Percentiles rank a stretch among this genome's conserved stretches.
phyloP scores from a whole-genome alignment of 2,797 vertebrate species.

The Peromyscus nudipes region DNA sequence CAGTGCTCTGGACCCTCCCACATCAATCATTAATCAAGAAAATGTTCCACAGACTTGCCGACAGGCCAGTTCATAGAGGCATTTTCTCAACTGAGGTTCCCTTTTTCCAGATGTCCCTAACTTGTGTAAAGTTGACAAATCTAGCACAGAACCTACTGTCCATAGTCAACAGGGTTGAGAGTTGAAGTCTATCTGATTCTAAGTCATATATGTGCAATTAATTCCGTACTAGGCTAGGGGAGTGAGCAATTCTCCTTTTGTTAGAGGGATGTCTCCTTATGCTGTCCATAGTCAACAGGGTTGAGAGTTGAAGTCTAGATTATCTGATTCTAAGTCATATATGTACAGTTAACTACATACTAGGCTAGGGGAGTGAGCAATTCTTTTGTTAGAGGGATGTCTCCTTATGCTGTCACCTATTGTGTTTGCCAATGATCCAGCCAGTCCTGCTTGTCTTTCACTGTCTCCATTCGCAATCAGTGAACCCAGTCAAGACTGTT shows the following conservation, averaged over 20 bases:
- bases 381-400: background rate
- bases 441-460: background rate
- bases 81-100: background rate
- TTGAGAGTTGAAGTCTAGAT: background rate
- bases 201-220: background rate
- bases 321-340: slow-evolving; percentile 12
- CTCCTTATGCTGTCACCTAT: slow-evolving; percentile 34
- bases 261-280: slow-evolving; percentile 42
- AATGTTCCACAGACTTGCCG: background rate
- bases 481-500: slow-evolving; percentile 53
- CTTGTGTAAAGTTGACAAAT: background rate
- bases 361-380: slow-evolving; percentile 21
- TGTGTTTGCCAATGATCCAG: background rate
- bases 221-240: background rate
- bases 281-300: background rate
- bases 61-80: background rate
- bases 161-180: background rate
- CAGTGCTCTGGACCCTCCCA: background rate
- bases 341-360: background rate
- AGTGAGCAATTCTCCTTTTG: slow-evolving; percentile 40
- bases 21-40: background rate
- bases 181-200: slow-evolving; percentile 25
- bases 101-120: background rate
- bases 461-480: background rate
- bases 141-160: background rate